Conservation (phyloP, 2,888 invertebrate genomes). For the Cryptocheilus praepositus region DNA sequence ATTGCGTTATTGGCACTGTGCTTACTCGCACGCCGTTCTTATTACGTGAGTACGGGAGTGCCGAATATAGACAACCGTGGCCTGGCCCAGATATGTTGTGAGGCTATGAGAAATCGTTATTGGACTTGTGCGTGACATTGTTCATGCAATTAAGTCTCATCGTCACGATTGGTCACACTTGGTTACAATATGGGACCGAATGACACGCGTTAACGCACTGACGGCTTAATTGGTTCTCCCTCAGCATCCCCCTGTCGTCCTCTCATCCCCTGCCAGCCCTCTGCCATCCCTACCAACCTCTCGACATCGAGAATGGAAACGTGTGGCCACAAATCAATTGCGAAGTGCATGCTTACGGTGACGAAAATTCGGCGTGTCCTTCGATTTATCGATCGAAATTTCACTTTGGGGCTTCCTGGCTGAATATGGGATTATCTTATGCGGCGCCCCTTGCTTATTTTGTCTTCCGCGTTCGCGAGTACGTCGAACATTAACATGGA, state of each 20-base stretch:
- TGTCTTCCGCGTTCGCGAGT: no score
- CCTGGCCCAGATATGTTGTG: constrained; percentile 1
- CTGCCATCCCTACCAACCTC: constrained; percentile 1
- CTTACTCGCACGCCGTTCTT: no score
- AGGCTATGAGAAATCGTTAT: constrained; percentile 35
- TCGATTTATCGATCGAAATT: no score
- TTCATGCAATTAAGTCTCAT: constrained; percentile 58
- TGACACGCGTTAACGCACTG: constrained; percentile 62
- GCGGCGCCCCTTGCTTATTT: no score
- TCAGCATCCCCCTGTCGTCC: constrained; percentile 11
- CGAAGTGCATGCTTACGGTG: no score
- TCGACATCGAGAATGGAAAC: not conserved
- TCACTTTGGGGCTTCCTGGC: no score
- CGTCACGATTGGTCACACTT: constrained; percentile 56
- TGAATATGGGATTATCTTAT: no score
- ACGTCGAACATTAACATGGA: no score
- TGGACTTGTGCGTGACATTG: constrained; percentile 38
- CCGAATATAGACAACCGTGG: not conserved
- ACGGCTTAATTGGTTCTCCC: constrained; percentile 58
- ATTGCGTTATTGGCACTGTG: no score
- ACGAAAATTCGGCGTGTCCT: no score
- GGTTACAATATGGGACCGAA: constrained; percentile 58
- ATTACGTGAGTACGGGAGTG: not conserved
- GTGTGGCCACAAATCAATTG: no score
- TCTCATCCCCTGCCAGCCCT: not conserved